Evolutionary conservation across 2,888 invertebrate genomes (phyloP), one percentile per base, ranked within the genome.

Genomic region (Pediacus dermestoides): DNA sequence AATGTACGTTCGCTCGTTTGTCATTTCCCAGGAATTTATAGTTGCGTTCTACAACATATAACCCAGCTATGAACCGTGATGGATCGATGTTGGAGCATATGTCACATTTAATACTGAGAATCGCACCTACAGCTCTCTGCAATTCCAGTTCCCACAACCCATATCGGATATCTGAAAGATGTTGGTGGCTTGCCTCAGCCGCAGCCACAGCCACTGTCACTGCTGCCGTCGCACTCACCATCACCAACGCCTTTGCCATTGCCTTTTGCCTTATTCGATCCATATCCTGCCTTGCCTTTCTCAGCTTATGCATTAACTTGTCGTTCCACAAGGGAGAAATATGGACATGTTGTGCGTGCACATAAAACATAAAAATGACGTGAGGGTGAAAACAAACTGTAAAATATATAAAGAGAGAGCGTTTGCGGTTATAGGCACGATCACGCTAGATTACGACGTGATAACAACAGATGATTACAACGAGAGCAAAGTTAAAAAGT

Each of bases 1-100:
- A 53, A 42, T 44, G 42, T 40, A 18, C 31, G n/a, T 34, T 33
- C 34, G 35, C 47, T 46, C 48, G 49, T 53, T 53, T 53, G 47
- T 53, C 53, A 53, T 53, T 51, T 41, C 43, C 46, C 42, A 48
- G 51, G 46, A 51, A 51, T 50, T 45, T 49, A 53, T 50, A 51
- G 46, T 48, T 50, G 39, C 42, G 44, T 45, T 45, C 45, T 50
- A 45, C 43, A 43, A 41, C 44, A 39, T 13, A 16, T 18, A 36
- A 16, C 37, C 4, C 3, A 23, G 23, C 39, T 39, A 37, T 34
- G 30, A 37, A 36, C 37, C 12, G 32, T 32, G 22, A 32, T 32
- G 22, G 22, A 39, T 39, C 39, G 34, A 39, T 39, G 39, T 15
- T 23, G 32, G 43, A 48, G 45, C 45, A 45, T 48, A 39, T 45